Evolutionary conservation across 2,113 vertebrate genomes (phyloP).

Genomic region (Calonectris borealis): DNA sequence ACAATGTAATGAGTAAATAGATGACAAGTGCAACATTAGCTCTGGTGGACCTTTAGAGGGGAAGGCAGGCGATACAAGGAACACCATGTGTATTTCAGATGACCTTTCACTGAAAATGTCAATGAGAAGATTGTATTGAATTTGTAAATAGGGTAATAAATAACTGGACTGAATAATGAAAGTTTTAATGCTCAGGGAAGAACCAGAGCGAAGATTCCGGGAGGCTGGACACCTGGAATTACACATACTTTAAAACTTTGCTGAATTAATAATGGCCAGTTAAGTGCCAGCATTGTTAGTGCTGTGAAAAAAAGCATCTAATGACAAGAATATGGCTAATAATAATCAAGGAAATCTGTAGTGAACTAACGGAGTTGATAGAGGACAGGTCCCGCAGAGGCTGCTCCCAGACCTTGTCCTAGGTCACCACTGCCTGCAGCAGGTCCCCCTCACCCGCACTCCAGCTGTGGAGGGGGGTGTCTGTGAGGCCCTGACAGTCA

Average conservation of each 20-base stretch:
- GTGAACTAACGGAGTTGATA: neutral
- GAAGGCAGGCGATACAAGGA: neutral
- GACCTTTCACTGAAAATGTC: conserved; percentile 62
- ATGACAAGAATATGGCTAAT: neutral
- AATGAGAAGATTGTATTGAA: conserved; percentile 28
- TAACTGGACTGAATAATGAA: conserved; percentile 21
- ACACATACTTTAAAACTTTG: neutral
- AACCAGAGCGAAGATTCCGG: neutral
- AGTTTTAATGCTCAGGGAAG: neutral
- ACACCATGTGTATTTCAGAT: conserved; percentile 3
- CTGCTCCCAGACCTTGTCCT: neutral
- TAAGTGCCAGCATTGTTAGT: neutral
- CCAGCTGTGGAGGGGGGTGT: neutral
- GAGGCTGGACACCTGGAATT: neutral
- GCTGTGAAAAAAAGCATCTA: neutral
- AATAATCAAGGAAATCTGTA: neutral
- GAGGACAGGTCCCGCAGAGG: accelerated
- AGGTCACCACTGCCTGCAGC: neutral
- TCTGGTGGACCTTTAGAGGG: conserved; percentile 28
- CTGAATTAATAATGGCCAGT: neutral
- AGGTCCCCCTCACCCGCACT: accelerated
- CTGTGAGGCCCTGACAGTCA: neutral
- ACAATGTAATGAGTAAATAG: conserved; percentile 44
- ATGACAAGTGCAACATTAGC: conserved; percentile 11
- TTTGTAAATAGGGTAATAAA: conserved; percentile 46